A percentile compares a stretch with the other conserved stretches of the same genome.
Conservation (phyloP, 2,888 invertebrate genomes). For the Melanchra persicariae region DNA sequence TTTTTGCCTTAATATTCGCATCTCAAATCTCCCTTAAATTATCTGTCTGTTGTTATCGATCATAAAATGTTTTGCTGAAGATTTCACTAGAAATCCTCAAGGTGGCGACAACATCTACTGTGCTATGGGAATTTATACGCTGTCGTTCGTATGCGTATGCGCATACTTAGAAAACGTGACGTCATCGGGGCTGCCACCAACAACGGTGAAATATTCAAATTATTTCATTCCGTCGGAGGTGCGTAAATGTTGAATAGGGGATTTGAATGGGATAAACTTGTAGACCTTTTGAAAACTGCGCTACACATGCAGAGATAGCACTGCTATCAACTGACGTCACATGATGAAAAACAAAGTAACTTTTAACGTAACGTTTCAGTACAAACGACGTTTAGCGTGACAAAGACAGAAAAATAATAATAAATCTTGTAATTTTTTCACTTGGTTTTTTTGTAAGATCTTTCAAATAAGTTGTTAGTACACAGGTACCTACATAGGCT, state of each 20-base stretch:
- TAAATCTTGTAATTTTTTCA: too few species aligned
- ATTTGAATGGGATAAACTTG: neutral
- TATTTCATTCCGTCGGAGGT: neutral
- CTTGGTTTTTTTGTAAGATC: too few species aligned
- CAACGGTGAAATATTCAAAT: slow-evolving; percentile 20
- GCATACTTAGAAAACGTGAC: slow-evolving; percentile 33
- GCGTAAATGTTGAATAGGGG: neutral
- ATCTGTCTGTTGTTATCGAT: slow-evolving; percentile 14
- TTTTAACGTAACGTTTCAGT: neutral
- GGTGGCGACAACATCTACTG: slow-evolving; percentile 32
- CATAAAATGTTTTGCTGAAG: slow-evolving; percentile 48
- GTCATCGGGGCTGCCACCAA: slow-evolving; percentile 20
- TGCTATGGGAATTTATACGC: slow-evolving; percentile 17
- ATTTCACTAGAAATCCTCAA: slow-evolving; percentile 52
- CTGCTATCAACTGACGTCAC: too few species aligned
- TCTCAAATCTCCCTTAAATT: neutral
- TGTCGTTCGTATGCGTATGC: slow-evolving; percentile 28
- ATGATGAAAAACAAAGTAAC: too few species aligned
- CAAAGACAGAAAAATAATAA: neutral
- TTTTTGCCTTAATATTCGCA: neutral
- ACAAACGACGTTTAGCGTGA: neutral
- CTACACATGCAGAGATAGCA: too few species aligned
- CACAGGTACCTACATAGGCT: neutral
- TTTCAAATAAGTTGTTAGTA: neutral
- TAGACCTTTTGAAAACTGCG: too few species aligned